Evolutionary conservation across 2,888 invertebrate species (phyloP), one percentile per base, ranked within the genome.

Genomic region (Lasius platythorax): DNA sequence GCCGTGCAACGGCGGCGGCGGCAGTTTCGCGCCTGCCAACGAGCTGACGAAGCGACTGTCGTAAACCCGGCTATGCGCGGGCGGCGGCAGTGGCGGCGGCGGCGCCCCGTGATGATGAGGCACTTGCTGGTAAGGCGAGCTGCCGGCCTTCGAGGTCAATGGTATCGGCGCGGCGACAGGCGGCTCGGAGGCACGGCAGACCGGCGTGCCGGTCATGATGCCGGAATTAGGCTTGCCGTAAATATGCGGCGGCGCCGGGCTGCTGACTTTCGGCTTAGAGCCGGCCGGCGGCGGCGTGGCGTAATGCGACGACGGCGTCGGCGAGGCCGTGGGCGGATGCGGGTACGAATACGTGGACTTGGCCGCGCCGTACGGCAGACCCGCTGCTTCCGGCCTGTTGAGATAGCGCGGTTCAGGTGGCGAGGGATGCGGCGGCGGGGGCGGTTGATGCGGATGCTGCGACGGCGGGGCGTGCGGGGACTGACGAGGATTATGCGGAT

Each of bases 231-330:
- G 94, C 87, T 97, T 97, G 70, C 97, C 97, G 93, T 97, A 97
- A 86, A 97, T 97, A 93, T 97, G 97, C 75, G 96, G 97, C 67
- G 97, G 97, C 82, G 97, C 97, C 0, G 97, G 97, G 93, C 97
- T 97, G 91, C 97, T 97, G 67, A 97, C 97, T 92, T 94, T 88
- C 93, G 96, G 87, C 95, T 95, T 87, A 94, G 96, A 96, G 89
- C 96, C 96, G 90, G 96, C 94, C 92, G 96, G 93, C 9, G 96
- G 91, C 92, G 96, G 93, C 95, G 96, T 94, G 90, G 96, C 94
- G 92, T 96, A 94, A 1, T 93, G 93, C 43, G 72, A 61, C 72
- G 76, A 53, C 40, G 50, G 23, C 50, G 72, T 46, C 58, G 96
- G 95, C 94, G 95, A 92, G 93, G 95, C 94, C 88, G 95, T 95